Conservation (phyloP, 2,888 invertebrate species). For the Cerceris ruficornis region DNA sequence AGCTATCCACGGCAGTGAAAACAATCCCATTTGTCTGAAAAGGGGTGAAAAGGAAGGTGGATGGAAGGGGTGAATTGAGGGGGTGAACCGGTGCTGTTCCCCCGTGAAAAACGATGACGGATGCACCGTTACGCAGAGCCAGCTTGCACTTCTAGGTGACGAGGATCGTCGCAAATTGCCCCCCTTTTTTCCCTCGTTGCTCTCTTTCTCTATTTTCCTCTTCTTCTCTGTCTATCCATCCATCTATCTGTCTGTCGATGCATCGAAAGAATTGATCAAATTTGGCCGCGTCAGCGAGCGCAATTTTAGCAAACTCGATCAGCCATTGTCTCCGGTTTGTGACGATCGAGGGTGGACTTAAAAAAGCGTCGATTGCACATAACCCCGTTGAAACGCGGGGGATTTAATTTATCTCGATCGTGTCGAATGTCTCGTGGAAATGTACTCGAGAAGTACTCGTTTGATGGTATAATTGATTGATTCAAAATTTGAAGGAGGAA, state of each 20-base stretch:
- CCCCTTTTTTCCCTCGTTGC: not conserved
- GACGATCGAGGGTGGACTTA: not conserved
- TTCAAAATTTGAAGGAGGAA: too few relatives aligned
- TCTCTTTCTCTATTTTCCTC: not conserved
- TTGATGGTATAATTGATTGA: too few relatives aligned
- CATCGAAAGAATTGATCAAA: conserved; percentile 15
- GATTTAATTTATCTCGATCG: too few relatives aligned
- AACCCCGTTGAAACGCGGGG: too few relatives aligned
- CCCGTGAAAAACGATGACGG: conserved; percentile 51
- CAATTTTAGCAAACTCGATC: conserved; percentile 17
- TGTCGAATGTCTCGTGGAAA: too few relatives aligned
- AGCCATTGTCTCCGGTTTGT: conserved; percentile 28
- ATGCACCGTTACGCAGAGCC: conserved; percentile 25
- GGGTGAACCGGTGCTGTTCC: not conserved
- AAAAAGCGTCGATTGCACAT: too few relatives aligned
- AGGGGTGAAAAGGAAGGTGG: not conserved
- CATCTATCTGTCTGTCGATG: not conserved
- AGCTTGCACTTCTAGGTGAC: conserved; percentile 25
- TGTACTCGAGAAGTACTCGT: too few relatives aligned
- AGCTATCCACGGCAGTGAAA: conserved; percentile 42
- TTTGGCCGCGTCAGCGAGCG: conserved; percentile 37
- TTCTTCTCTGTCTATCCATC: not conserved
- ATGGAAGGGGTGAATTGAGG: conserved; percentile 1
- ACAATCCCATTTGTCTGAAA: conserved; percentile 61
- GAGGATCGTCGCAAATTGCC: conserved; percentile 25